Evolutionary conservation across 1,140 invertebrate species (phyloP).

Genomic region (Drosophila teissieri): DNA sequence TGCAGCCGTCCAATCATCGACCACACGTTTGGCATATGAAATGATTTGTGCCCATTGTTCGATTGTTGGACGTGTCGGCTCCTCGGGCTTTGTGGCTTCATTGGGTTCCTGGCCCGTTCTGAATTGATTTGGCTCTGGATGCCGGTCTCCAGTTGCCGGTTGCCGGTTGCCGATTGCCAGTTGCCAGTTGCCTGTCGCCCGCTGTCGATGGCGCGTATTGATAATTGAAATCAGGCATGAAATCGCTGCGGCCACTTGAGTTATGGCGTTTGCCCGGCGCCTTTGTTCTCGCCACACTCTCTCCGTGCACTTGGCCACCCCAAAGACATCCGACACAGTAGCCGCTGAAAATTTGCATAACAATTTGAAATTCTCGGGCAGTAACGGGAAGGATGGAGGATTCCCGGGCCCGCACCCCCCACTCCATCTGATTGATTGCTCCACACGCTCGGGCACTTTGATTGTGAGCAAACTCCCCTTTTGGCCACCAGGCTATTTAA

Average conservation of each 20-base stretch:
- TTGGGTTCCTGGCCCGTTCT: conserved; percentile 21
- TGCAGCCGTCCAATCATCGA: conserved; percentile 55
- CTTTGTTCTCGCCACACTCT: conserved; percentile 70
- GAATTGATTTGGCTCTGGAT: conserved; percentile 32
- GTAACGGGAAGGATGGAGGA: conserved; percentile 51
- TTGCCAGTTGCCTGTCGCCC: conserved; percentile 28
- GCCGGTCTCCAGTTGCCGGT: background rate
- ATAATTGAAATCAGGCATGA: conserved; percentile 82
- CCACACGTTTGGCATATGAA: conserved; percentile 80
- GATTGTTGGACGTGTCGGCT: conserved; percentile 52
- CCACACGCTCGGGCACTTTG: conserved; percentile 64
- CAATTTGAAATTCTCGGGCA: conserved; percentile 77
- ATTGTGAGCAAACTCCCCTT: conserved; percentile 65
- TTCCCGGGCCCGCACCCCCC: background rate
- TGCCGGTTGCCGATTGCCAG: background rate
- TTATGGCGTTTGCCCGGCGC: conserved; percentile 79
- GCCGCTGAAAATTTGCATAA: conserved; percentile 68
- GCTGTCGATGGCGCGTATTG: conserved; percentile 74
- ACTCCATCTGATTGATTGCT: conserved; percentile 56
- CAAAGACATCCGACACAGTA: conserved; percentile 39
- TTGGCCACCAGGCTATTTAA: conserved; percentile 61
- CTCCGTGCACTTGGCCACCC: background rate
- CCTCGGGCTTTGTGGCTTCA: conserved; percentile 28
- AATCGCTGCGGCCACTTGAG: conserved; percentile 79
- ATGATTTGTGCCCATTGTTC: conserved; percentile 82